phyloP scores from a whole-genome alignment of 2,113 vertebrate genomes.

The Poeciliopsis retropinna region DNA sequence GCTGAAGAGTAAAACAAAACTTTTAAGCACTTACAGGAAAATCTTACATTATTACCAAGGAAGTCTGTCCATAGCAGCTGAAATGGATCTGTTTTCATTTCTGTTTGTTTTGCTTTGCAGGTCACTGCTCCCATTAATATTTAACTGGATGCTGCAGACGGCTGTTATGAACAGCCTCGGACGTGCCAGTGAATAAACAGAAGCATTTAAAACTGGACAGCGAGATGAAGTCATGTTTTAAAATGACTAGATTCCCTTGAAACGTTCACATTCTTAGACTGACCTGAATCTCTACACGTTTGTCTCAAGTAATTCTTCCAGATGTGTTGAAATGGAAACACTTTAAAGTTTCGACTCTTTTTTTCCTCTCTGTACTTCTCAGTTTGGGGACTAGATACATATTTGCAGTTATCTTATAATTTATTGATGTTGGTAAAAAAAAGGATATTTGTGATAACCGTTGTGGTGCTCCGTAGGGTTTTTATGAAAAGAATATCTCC shows the following conservation, averaged over 20 bases:
- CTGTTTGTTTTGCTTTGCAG: not conserved
- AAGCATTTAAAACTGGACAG: not conserved
- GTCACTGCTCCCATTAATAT: conserved; percentile 5
- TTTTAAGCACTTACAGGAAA: no score
- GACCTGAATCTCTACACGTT: not conserved
- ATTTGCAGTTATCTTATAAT: not conserved
- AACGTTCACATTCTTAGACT: not conserved
- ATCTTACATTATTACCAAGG: not conserved
- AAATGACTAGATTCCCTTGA: not conserved
- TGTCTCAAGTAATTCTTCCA: not conserved
- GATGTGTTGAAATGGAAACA: not conserved
- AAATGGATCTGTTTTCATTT: not conserved
- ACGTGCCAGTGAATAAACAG: not conserved
- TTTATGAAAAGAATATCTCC: not conserved
- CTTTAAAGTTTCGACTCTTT: not conserved
- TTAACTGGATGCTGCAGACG: conserved; percentile 1
- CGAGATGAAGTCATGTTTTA: not conserved
- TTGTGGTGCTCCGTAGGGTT: not conserved
- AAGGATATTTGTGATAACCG: not conserved
- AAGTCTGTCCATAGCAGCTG: not conserved
- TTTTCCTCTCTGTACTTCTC: no score
- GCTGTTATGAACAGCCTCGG: not conserved
- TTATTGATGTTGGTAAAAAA: not conserved
- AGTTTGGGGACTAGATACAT: no score
- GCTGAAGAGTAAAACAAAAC: no score